Evolutionary conservation across 2,888 invertebrate genomes (phyloP).

Genomic region (Sminthurides aquaticus): DNA sequence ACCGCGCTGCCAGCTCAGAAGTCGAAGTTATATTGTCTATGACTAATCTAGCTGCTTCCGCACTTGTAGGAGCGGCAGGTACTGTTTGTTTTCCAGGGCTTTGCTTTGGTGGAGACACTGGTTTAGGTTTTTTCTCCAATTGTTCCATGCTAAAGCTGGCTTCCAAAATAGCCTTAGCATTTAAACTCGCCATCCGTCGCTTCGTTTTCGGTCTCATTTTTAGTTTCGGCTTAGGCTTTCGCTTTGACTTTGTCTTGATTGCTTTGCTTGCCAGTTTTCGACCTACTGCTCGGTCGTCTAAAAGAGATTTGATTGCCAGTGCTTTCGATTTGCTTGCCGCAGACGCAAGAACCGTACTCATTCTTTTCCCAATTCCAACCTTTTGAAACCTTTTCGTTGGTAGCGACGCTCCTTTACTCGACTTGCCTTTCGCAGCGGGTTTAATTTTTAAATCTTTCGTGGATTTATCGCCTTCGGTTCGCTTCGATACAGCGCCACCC

Average conservation of each 20-base stretch:
- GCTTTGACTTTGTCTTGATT: conserved; percentile 23
- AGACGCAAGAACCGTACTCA: conserved; percentile 1
- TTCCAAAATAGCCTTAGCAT: conserved; percentile 41
- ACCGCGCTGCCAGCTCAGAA: conserved; percentile 1
- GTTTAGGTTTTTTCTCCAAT: conserved; percentile 33
- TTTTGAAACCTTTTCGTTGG: background rate
- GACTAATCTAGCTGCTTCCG: background rate
- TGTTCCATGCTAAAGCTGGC: conserved; percentile 40
- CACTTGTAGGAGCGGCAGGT: conserved; percentile 21
- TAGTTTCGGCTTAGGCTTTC: conserved; percentile 33
- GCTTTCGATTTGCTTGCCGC: conserved; percentile 5
- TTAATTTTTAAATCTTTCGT: background rate
- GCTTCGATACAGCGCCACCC: background rate
- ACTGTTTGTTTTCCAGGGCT: conserved; percentile 19
- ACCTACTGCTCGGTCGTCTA: conserved; percentile 1
- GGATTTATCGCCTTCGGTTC: background rate
- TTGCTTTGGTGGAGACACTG: conserved; percentile 27
- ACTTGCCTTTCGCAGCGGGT: background rate
- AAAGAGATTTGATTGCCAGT: background rate
- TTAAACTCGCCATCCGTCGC: conserved; percentile 39
- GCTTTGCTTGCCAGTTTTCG: conserved; percentile 3
- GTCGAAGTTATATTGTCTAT: background rate
- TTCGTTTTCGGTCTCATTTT: conserved; percentile 24
- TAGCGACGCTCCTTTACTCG: background rate
- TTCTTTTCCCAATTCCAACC: background rate